A percentile compares a stretch with the other conserved stretches of the same genome.
phyloP scores from a whole-genome alignment of 2,888 invertebrate genomes.

The Drosophila buzzatii region DNA sequence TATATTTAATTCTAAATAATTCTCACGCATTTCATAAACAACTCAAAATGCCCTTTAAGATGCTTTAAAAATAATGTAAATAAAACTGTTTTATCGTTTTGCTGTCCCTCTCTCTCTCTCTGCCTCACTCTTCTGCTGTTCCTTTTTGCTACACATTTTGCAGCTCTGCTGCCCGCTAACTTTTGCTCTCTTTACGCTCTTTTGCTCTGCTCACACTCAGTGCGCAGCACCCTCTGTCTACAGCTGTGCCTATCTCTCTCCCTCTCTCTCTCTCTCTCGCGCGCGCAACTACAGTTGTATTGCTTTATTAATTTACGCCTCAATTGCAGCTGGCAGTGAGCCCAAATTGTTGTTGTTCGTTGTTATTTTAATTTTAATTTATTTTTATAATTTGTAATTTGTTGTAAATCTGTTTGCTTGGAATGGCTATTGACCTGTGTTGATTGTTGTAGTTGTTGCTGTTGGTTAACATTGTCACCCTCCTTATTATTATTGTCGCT shows the following conservation, averaged over 20 bases:
- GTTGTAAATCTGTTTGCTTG: constrained; percentile 30
- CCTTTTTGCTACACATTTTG: constrained; percentile 18
- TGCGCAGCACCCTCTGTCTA: not conserved
- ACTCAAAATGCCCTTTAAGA: not conserved
- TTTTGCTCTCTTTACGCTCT: constrained; percentile 8
- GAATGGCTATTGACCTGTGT: constrained; percentile 49
- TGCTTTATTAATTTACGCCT: constrained; percentile 25
- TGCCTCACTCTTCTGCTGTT: constrained; percentile 5
- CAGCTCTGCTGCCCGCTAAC: constrained; percentile 1
- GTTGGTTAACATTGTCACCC: constrained; percentile 39
- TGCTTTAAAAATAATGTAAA: not conserved
- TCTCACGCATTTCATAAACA: not conserved
- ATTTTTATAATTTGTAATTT: constrained; percentile 27
- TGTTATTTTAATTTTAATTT: constrained; percentile 3
- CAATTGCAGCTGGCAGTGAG: constrained; percentile 38
- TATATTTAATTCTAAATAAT: not conserved
- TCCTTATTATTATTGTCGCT: constrained; percentile 21
- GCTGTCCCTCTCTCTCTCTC: not conserved
- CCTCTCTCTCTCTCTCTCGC: not conserved
- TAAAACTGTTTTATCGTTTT: constrained; percentile 3
- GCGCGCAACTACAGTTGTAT: constrained; percentile 16
- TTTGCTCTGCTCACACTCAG: constrained; percentile 1
- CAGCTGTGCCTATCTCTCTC: not conserved
- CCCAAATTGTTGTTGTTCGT: constrained; percentile 37
- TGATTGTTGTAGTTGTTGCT: constrained; percentile 31